Evolutionary conservation across 2,113 vertebrate species (phyloP).

Genomic region (Takifugu bimaculatus): DNA sequence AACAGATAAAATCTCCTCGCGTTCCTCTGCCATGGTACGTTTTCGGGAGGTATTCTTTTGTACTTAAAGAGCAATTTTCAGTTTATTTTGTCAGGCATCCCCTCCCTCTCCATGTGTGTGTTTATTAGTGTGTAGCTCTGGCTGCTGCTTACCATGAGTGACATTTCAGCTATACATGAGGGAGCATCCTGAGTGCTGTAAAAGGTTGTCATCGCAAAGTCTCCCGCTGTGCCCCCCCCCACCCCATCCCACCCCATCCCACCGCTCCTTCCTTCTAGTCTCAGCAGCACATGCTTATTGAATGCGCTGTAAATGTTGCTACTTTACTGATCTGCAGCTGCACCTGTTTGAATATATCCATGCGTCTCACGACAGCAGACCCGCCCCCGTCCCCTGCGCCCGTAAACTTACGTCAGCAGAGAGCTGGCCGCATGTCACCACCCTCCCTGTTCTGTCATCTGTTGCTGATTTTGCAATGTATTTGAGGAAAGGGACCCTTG

Average conservation of each 20-base stretch:
- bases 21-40: conserved; percentile 16
- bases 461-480: conserved; percentile 56
- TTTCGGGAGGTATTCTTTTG: conserved; percentile 6
- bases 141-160: conserved; percentile 38
- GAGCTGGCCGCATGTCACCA: conserved; percentile 26
- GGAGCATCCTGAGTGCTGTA: conserved; percentile 52
- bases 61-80: conserved; percentile 7
- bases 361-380: neutral
- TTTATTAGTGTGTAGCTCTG: conserved; percentile 7
- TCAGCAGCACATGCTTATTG: conserved; percentile 16
- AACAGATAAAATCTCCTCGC: conserved; percentile 10
- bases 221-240: conserved; percentile 19
- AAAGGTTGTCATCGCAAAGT: conserved; percentile 54
- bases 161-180: conserved; percentile 59
- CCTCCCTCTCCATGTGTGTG: conserved; percentile 3
- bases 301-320: conserved; percentile 27
- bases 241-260: neutral
- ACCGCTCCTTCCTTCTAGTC: conserved; percentile 1
- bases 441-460: conserved; percentile 48
- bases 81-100: conserved; percentile 4
- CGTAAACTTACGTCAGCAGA: conserved; percentile 17
- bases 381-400: too few relatives aligned
- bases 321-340: neutral
- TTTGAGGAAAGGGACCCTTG: conserved; percentile 50
- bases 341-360: neutral